Evolutionary conservation across 1,140 invertebrate genomes (phyloP).

Genomic region (Reticulitermes speratus): DNA sequence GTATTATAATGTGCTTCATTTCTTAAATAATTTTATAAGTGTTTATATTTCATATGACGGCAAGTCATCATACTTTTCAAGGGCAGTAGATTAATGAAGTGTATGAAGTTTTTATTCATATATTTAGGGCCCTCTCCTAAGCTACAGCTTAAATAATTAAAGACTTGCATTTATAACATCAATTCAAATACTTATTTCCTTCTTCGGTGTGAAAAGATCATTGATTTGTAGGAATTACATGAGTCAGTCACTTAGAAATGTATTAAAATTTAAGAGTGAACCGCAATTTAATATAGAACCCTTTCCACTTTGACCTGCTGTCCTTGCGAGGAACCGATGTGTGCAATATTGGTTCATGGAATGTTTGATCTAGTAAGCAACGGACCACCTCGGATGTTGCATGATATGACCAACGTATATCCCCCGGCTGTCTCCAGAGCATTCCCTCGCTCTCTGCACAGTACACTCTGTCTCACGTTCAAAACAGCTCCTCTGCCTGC

Average conservation of each 20-base stretch:
- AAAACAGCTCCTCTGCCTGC: too few relatives aligned
- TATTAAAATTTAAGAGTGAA: neutral
- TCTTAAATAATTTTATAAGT: too few relatives aligned
- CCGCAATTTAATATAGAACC: constrained; percentile 10
- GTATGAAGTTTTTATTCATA: too few relatives aligned
- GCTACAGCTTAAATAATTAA: neutral
- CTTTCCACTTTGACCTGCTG: neutral
- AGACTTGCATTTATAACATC: neutral
- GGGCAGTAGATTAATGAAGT: too few relatives aligned
- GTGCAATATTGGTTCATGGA: neutral
- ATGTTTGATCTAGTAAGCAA: neutral
- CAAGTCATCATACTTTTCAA: too few relatives aligned
- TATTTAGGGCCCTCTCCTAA: neutral
- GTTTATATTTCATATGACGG: too few relatives aligned
- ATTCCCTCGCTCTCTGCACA: too few relatives aligned
- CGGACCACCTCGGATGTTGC: neutral
- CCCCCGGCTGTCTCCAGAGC: neutral
- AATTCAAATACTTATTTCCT: neutral
- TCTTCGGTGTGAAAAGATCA: neutral
- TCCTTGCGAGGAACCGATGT: constrained; percentile 4
- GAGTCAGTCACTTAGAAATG: neutral
- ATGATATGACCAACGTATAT: neutral
- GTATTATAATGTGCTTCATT: too few relatives aligned
- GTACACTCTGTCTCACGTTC: too few relatives aligned
- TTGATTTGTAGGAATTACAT: neutral